Evolutionary conservation across 2,888 invertebrate species (phyloP), one percentile per base, ranked within the genome.

Genomic region (Odontothrips loti): DNA sequence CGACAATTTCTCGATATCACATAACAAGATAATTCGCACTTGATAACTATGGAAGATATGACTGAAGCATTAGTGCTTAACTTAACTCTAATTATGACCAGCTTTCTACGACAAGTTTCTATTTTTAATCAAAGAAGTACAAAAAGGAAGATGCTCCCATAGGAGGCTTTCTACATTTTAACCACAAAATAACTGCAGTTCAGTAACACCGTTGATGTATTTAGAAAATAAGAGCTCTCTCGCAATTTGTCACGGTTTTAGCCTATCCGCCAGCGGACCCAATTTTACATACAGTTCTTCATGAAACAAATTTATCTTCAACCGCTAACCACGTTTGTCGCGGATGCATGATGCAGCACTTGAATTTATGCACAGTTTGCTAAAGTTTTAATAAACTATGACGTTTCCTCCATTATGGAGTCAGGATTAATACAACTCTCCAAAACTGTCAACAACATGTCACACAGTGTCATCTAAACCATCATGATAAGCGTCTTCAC

Each of bases 1-100:
- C 58, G 17, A 6, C n/a, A 20, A 20, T 20, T 20, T 17, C n/a
- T 58, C 17, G 23, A 23, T 27, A 75, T 27, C n/a, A 23, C 23
- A 27, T 27, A 75, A 75, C 68, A 23, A 27, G 23, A 27, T 75
- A 27, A 23, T 27, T 27, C 12, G 68, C 68, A 75, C 68, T 27
- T 75, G 27, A 75, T 27, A 27, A 75, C 68, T 75, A 75, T 75
- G 68, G 68, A 75, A 75, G 68, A 75, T 75, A 75, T 75, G 68
- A 75, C 68, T 75, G 68, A 75, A 75, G 68, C 68, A 75, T 75
- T 27, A 75, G 68, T 75, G 68, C 27, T 75, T 75, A 23, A 75
- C 68, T 75, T 75, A 75, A 27, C 12, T 27, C 68, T 75, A 75
- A 27, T 27, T 27, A 20, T 23, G 23, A 75, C 27, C 68, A 75